These are phyloP conservation scores for Clarias platycephalus DNA, from an alignment of 2,797 vertebrate genomes.

Conservation along the genomic window DNA sequence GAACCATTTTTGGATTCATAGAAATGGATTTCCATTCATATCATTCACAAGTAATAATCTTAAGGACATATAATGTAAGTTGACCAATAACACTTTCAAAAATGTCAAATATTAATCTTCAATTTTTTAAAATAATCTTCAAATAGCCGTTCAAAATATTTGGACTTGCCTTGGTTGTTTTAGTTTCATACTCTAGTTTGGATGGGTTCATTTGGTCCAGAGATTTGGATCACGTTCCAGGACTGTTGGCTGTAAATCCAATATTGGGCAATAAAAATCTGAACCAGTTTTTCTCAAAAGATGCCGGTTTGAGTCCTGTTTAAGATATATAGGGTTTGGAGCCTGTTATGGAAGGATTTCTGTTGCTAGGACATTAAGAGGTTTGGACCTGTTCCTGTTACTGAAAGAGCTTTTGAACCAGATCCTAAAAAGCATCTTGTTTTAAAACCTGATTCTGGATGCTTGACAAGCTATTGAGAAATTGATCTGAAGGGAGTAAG, in stretches of 20 bases:
- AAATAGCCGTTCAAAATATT: not conserved
- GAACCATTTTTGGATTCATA: no score
- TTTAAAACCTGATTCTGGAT: not conserved
- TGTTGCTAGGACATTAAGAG: not conserved
- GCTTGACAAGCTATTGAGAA: not conserved
- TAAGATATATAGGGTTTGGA: conserved; percentile 7
- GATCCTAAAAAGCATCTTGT: not conserved
- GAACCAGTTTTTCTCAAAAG: not conserved
- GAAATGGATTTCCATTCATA: no score
- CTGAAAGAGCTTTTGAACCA: conserved; percentile 17
- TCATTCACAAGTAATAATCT: not conserved
- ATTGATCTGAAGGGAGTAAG: not conserved
- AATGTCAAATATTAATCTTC: not conserved
- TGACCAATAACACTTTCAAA: not conserved
- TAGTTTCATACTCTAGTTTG: not conserved
- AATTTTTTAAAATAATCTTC: no score
- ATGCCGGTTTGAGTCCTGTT: not conserved
- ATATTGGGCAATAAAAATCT: not conserved
- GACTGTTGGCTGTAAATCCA: not conserved
- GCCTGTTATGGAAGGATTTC: not conserved
- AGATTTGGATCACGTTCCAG: not conserved
- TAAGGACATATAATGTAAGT: not conserved
- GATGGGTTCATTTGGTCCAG: not conserved
- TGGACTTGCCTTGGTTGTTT: not conserved
- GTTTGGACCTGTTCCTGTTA: conserved; percentile 6